These are phyloP conservation scores for Isurus oxyrinchus DNA, from an alignment of 2,113 vertebrate genomes.

Conservation along the genomic window DNA sequence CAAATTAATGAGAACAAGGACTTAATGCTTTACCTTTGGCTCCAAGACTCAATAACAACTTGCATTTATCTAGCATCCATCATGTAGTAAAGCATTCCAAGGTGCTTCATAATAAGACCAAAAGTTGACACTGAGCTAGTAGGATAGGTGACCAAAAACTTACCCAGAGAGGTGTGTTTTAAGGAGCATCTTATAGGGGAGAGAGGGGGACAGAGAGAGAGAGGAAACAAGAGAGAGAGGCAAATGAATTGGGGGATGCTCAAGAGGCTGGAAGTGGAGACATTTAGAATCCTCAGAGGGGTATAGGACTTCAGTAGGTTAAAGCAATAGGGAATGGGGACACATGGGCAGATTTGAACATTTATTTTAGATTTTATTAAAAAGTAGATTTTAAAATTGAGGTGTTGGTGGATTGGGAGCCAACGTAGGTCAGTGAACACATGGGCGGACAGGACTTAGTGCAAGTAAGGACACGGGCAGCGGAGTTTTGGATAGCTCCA, in stretches of 20 bases:
- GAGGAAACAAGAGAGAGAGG: background rate
- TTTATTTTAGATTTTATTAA: too few relatives aligned
- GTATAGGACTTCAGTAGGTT: background rate
- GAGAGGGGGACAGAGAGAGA: too few relatives aligned
- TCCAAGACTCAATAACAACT: background rate
- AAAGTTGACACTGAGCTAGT: background rate
- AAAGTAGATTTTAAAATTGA: background rate
- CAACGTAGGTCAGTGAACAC: too few relatives aligned
- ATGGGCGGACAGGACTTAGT: too few relatives aligned
- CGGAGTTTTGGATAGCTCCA: too few relatives aligned
- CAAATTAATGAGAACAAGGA: background rate
- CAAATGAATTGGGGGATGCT: background rate
- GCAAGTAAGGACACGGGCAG: too few relatives aligned
- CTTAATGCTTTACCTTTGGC: background rate
- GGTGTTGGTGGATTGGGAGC: too few relatives aligned
- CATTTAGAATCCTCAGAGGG: background rate
- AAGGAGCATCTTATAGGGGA: background rate
- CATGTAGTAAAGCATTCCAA: background rate
- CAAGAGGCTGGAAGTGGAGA: background rate
- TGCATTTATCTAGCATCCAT: background rate
- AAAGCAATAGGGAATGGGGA: background rate
- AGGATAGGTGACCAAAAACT: background rate
- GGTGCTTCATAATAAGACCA: background rate
- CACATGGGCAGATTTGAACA: background rate
- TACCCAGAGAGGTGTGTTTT: background rate